Evolutionary conservation across 2,888 invertebrate species (phyloP), one percentile per base, ranked within the genome.

Genomic region (Leptogaster cylindrica): DNA sequence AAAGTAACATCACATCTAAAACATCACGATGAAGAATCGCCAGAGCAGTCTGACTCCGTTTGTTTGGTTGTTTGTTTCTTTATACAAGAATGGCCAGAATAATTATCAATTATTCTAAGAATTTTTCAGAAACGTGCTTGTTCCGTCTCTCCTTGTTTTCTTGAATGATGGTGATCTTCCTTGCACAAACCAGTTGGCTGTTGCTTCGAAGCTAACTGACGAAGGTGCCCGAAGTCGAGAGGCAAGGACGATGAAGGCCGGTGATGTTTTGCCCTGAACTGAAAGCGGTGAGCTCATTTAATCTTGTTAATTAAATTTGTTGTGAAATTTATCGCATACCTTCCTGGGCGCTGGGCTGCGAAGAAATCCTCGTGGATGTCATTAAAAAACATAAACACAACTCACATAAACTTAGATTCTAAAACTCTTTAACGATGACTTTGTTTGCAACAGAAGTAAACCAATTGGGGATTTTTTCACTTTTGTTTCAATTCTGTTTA

Each of bases 21-120:
- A 36, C 10, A 12, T 4, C 12, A 14, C 5, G 36, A 1, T 10
- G 10, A 36, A 6, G 7, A n/a, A 14, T 36, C 36, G 14, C 12
- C 10, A 36, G 10, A 1, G 1, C 10, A 36, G 36, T 12, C 10
- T n/a, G n/a, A n/a, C n/a, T n/a, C n/a, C n/a, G n/a, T n/a, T n/a
- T n/a, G n/a, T 36, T 10, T 4, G 4, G 36, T n/a, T 36, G 10
- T n/a, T 36, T 36, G 3, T 36, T 10, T n/a, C 12, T 36, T 36
- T 36, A 12, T 36, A 10, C 3, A 36, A 4, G 36, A 36, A 36
- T 36, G 10, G 4, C 4, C 4, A 36, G 14, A 1, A 14, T 36
- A 36, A 36, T 36, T 36, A 36, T 36, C 36, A 36, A 36, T 36
- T 36, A 36, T 36, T 36, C 36, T 36, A 36, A 10, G 36, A 36